Percentiles rank a stretch among this genome's conserved stretches.
Evolutionary conservation across 2,113 vertebrate genomes (phyloP).

Genomic region (Dissostichus mawsoni): DNA sequence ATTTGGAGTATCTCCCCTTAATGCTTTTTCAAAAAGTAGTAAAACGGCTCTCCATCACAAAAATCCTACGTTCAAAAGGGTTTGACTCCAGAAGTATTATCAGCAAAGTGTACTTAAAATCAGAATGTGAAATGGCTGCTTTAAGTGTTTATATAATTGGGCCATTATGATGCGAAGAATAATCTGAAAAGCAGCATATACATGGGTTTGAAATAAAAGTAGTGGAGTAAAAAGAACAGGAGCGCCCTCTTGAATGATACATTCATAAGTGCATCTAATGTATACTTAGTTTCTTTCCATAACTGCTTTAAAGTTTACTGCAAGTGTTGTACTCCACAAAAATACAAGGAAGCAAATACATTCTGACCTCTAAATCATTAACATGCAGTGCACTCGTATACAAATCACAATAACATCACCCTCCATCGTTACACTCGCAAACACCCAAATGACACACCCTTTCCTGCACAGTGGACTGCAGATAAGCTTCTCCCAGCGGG

Average conservation of each 20-base stretch:
- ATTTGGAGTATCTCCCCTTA: neutral
- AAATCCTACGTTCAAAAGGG: neutral
- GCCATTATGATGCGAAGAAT: no score
- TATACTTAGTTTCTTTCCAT: neutral
- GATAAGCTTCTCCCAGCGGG: conserved; percentile 78
- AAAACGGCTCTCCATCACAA: neutral
- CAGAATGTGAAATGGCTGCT: no score
- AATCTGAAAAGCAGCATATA: neutral
- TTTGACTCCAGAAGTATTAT: neutral
- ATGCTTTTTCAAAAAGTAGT: neutral
- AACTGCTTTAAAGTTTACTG: neutral
- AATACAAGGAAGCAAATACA: conserved; percentile 45
- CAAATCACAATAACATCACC: conserved; percentile 65
- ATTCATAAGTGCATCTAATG: no score
- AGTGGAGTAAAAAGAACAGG: neutral
- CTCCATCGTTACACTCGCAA: conserved; percentile 64
- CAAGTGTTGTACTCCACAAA: conserved; percentile 10
- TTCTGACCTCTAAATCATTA: conserved; percentile 20
- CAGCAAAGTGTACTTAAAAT: neutral
- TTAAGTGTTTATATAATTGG: no score
- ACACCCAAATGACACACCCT: conserved; percentile 79
- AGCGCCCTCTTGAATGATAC: neutral
- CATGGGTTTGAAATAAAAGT: no score
- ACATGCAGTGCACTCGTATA: conserved; percentile 14
- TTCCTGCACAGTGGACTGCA: conserved; percentile 75